These are phyloP conservation scores for Desoria tigrina DNA, from an alignment of 2,888 invertebrate species.

Conservation along the genomic window DNA sequence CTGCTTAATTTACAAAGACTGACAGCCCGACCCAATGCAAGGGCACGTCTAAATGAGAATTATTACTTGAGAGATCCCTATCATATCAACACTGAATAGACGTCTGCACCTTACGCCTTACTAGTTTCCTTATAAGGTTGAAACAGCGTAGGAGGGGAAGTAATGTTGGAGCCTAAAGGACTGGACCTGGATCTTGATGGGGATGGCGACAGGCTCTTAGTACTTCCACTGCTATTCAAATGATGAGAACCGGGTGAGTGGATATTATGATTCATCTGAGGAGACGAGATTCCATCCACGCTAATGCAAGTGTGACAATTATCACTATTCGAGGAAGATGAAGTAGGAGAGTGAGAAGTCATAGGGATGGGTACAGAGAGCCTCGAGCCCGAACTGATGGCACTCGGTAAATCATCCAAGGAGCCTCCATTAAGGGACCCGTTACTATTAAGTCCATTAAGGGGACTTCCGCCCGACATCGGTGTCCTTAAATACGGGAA, in stretches of 20 bases:
- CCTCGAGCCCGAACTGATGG: conserved; percentile 33
- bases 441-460: conserved; percentile 51
- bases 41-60: neutral
- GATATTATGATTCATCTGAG: conserved; percentile 17
- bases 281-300: conserved; percentile 43
- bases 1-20: neutral
- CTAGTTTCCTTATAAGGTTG: conserved; percentile 68
- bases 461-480: conserved; percentile 42
- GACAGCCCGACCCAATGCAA: no score
- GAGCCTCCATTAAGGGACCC: conserved; percentile 12
- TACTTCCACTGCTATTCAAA: conserved; percentile 41
- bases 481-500: conserved; percentile 40
- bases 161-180: conserved; percentile 51
- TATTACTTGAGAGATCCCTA: neutral
- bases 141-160: conserved; percentile 66
- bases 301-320: conserved; percentile 52
- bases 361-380: conserved; percentile 49
- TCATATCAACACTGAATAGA: neutral
- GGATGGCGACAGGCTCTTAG: conserved; percentile 54
- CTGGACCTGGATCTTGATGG: conserved; percentile 49
- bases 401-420: conserved; percentile 34
- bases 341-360: conserved; percentile 49
- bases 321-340: conserved; percentile 44
- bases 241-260: conserved; percentile 38
- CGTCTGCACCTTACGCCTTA: conserved; percentile 28